A percentile compares a stretch with the other conserved stretches of the same genome.
These are phyloP conservation scores for Conger conger DNA, from an alignment of 2,113 vertebrate species.

Conservation along the genomic window DNA sequence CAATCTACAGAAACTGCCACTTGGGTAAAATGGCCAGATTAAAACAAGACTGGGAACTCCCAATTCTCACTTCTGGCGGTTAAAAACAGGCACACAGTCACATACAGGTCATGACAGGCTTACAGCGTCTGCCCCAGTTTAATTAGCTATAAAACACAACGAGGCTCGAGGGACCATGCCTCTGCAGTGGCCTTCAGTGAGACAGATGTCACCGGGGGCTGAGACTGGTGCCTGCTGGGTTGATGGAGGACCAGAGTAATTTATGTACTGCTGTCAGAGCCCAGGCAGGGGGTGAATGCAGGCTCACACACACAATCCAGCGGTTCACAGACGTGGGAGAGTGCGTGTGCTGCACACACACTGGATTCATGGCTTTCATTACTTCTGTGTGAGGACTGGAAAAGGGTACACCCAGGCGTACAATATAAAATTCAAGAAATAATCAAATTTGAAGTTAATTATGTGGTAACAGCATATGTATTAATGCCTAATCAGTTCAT, in stretches of 20 bases:
- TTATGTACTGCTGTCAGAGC: not conserved
- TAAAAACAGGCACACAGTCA: not conserved
- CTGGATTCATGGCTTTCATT: not conserved
- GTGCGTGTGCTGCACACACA: not conserved
- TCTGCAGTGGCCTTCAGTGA: slow-evolving; percentile 9
- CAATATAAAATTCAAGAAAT: not conserved
- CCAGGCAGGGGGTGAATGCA: not conserved
- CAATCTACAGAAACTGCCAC: too few species aligned
- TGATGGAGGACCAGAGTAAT: not conserved
- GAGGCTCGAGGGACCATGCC: slow-evolving; percentile 6
- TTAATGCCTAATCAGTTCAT: not conserved
- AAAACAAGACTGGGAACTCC: too few species aligned
- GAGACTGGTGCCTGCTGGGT: not conserved
- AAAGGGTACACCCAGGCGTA: not conserved
- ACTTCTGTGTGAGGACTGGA: not conserved
- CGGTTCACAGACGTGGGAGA: not conserved
- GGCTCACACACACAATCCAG: not conserved
- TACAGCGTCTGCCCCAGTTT: slow-evolving; percentile 5
- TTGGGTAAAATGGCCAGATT: too few species aligned
- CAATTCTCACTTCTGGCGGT: not conserved
- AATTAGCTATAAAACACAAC: slow-evolving; percentile 14
- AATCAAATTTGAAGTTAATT: not conserved
- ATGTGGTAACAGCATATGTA: not conserved
- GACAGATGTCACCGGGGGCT: slow-evolving; percentile 30
- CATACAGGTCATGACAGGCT: not conserved